A percentile compares a stretch with the other conserved stretches of the same genome.
These are phyloP conservation scores for Sylvilagus floridanus DNA, from an alignment of 2,797 vertebrate genomes.

Conservation along the genomic window DNA sequence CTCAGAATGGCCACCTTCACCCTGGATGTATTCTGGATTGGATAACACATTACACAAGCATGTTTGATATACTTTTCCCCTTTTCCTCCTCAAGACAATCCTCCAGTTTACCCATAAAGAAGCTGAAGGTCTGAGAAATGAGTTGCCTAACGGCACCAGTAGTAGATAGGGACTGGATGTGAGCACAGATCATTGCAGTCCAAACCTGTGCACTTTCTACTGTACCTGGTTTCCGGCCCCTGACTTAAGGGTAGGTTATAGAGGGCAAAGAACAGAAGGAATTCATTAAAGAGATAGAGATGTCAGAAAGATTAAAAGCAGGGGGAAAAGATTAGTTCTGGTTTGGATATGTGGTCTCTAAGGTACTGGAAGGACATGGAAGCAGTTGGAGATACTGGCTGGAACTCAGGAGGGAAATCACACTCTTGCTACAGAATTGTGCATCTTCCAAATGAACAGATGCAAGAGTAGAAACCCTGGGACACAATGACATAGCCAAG, in stretches of 20 bases:
- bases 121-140: neutral
- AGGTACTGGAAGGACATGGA: conserved; percentile 50
- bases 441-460: conserved; percentile 73
- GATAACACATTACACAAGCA: neutral
- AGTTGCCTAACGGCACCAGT: neutral
- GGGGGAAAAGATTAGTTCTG: neutral
- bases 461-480: conserved; percentile 16
- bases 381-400: conserved; percentile 48
- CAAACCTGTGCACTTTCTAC: neutral
- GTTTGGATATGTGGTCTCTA: conserved; percentile 31
- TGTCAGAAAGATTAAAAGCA: neutral
- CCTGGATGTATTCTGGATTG: neutral
- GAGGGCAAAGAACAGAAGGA: neutral
- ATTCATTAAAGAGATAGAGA: neutral
- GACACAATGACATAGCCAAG: conserved; percentile 30
- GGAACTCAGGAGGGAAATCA: conserved; percentile 35
- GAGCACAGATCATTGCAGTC: neutral
- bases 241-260: neutral
- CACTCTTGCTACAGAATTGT: conserved; percentile 27
- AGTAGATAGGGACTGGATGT: neutral
- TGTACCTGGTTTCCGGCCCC: neutral
- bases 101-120: neutral
- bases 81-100: neutral
- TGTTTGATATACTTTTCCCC: neutral
- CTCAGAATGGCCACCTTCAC: neutral